Percentiles rank a stretch among this genome's conserved stretches.
Conservation (phyloP, 2,888 invertebrate genomes). For the Ormyrus rosae region DNA sequence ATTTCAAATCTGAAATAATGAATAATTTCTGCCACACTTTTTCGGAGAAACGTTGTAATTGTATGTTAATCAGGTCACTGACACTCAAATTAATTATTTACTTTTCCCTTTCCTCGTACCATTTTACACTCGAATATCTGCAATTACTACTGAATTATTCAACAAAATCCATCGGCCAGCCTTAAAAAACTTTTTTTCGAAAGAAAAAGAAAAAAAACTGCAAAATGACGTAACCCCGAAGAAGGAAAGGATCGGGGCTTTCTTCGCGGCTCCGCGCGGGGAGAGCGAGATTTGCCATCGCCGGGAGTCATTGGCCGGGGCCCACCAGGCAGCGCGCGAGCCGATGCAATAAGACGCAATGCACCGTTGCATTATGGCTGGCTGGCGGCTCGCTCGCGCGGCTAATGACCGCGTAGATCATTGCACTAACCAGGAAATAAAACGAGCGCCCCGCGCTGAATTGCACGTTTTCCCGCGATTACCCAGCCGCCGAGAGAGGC, state of each 20-base stretch:
- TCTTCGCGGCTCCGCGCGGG: constrained; percentile 9
- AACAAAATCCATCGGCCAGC: too few relatives aligned
- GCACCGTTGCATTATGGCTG: constrained; percentile 44
- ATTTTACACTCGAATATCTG: too few relatives aligned
- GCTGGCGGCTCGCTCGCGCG: constrained; percentile 41
- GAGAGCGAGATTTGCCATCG: constrained; percentile 39
- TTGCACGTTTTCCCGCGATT: constrained; percentile 72
- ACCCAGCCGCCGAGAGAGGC: constrained; percentile 43
- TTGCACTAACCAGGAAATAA: constrained; percentile 73
- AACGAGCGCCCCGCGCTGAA: constrained; percentile 64
- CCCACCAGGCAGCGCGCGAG: background rate
- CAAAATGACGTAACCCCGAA: too few relatives aligned
- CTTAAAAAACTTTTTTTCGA: too few relatives aligned
- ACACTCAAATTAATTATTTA: too few relatives aligned
- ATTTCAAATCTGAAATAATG: too few relatives aligned
- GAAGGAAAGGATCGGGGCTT: background rate
- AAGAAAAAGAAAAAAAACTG: background rate
- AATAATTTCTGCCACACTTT: too few relatives aligned
- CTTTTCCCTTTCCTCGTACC: too few relatives aligned
- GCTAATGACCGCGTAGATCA: constrained; percentile 68
- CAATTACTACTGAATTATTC: too few relatives aligned
- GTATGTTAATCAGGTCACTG: background rate
- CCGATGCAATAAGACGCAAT: constrained; percentile 44
- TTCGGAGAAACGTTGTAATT: background rate
- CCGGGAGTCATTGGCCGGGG: constrained; percentile 43